phyloP scores from a whole-genome alignment of 2,113 vertebrate genomes.

The Vicugna pacos region DNA sequence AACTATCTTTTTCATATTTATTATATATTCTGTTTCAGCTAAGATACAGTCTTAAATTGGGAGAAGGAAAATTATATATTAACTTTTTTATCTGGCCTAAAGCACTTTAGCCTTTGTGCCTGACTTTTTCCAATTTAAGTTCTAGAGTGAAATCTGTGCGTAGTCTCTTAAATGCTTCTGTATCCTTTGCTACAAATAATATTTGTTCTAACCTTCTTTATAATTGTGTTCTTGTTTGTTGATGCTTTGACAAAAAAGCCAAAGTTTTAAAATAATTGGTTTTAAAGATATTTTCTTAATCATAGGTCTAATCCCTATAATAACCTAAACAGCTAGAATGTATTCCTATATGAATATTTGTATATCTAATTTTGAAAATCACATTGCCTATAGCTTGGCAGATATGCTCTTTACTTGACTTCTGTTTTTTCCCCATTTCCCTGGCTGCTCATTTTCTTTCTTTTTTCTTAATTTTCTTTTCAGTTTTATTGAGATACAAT shows the following conservation, averaged over 20 bases:
- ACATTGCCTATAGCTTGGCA: not conserved
- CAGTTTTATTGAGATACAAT: not conserved
- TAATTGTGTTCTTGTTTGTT: slow-evolving; percentile 1
- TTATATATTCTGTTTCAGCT: not conserved
- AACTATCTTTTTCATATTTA: slow-evolving; percentile 5
- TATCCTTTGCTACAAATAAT: slow-evolving; percentile 30
- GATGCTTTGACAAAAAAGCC: not conserved
- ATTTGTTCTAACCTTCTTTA: not conserved
- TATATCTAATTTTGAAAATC: slow-evolving; percentile 37
- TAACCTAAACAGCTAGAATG: not conserved
- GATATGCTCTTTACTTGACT: not conserved
- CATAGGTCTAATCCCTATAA: not conserved
- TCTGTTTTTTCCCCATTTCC: not conserved
- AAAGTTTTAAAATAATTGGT: not conserved
- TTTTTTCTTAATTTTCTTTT: not conserved
- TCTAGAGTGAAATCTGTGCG: not conserved
- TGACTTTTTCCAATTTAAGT: not conserved
- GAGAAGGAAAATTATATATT: not conserved
- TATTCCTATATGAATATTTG: not conserved
- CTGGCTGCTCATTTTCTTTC: not conserved
- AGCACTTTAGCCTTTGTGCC: not conserved
- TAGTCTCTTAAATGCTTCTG: not conserved
- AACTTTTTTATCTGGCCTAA: not conserved
- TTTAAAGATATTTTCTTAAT: not conserved
- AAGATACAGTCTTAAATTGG: not conserved